These are phyloP conservation scores for Spisula subtruncata DNA, from an alignment of 2,888 invertebrate genomes.

Conservation along the genomic window DNA sequence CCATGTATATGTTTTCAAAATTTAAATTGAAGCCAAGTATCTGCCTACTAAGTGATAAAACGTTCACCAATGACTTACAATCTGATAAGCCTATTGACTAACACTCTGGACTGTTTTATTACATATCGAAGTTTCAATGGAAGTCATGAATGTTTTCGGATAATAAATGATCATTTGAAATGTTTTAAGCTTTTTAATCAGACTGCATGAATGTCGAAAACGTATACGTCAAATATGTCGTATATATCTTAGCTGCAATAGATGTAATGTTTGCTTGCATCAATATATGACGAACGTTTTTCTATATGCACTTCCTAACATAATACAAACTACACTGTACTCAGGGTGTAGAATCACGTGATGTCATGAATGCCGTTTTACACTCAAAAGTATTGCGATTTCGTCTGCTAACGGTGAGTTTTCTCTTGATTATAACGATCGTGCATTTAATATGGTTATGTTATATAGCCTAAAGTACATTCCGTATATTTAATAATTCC, in stretches of 20 bases:
- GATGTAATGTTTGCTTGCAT: neutral
- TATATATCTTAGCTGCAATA: neutral
- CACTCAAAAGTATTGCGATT: no score
- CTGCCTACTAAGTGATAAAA: neutral
- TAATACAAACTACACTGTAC: no score
- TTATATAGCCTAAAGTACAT: no score
- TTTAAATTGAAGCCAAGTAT: neutral
- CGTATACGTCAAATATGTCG: neutral
- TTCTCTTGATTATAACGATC: no score
- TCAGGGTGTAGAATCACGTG: no score
- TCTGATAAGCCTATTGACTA: neutral
- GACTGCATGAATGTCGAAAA: neutral
- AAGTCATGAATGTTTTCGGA: neutral
- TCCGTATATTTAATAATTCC: no score
- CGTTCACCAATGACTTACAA: neutral
- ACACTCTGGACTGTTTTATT: slow-evolving; percentile 24
- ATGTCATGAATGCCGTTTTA: no score
- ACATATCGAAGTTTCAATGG: neutral
- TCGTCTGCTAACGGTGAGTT: no score
- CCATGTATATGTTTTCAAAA: slow-evolving; percentile 8
- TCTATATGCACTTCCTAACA: no score
- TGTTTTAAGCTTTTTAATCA: neutral
- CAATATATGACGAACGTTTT: neutral
- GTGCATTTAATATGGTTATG: no score
- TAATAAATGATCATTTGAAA: neutral